phyloP scores from a whole-genome alignment of 2,797 vertebrate genomes.

The Lophius americanus region DNA sequence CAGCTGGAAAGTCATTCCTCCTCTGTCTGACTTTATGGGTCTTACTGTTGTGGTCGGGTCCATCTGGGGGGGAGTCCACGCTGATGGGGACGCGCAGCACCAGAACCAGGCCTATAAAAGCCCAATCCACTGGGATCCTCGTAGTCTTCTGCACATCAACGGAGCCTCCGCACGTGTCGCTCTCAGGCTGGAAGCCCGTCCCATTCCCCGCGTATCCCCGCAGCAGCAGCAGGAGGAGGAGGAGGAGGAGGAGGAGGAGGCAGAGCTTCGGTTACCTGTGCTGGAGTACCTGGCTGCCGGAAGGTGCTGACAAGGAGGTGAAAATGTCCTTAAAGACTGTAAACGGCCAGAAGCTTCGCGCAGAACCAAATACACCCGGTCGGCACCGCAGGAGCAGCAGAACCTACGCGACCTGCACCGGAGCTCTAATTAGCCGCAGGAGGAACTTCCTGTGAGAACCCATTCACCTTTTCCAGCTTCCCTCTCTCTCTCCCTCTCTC shows the following conservation, averaged over 20 bases:
- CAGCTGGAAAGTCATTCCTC: constrained; percentile 61
- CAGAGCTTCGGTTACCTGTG: constrained; percentile 81
- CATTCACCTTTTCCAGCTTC: constrained; percentile 55
- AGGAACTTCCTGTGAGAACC: constrained; percentile 76
- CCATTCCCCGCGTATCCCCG: constrained; percentile 69
- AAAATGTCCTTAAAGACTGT: constrained; percentile 65
- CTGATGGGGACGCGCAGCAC: constrained; percentile 52
- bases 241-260: constrained; percentile 64
- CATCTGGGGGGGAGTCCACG: constrained; percentile 55
- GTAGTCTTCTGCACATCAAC: constrained; percentile 74
- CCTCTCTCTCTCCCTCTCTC: no score
- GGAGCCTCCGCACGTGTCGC: constrained; percentile 69
- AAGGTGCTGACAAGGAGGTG: constrained; percentile 58
- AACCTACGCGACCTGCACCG: constrained; percentile 64
- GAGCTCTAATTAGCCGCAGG: constrained; percentile 67
- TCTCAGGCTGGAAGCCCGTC: constrained; percentile 70
- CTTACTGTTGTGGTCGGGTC: constrained; percentile 72
- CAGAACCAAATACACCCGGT: constrained; percentile 18
- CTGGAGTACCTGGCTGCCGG: constrained; percentile 72
- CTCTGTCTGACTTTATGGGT: constrained; percentile 58
- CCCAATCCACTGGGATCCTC: constrained; percentile 50
- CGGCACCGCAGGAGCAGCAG: constrained; percentile 22
- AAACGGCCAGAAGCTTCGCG: constrained; percentile 30
- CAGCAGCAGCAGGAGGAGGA: constrained; percentile 60
- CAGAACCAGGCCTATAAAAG: constrained; percentile 73